Conservation (phyloP, 2,797 vertebrate genomes). For the Dicrostonyx torquatus region DNA sequence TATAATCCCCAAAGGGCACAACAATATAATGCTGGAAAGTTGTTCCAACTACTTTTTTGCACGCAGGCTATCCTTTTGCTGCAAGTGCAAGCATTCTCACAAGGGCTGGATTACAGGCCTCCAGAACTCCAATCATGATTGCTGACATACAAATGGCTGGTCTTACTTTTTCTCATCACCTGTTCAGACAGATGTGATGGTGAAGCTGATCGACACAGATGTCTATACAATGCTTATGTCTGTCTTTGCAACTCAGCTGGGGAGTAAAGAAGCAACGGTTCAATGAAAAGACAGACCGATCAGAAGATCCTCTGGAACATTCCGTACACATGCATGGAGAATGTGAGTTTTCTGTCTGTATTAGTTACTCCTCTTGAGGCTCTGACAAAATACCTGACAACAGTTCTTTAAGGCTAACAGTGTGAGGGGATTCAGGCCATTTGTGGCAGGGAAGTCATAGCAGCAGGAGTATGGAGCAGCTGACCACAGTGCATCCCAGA, state of each 20-base stretch:
- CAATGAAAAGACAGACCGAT: background rate
- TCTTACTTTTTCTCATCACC: background rate
- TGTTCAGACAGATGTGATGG: background rate
- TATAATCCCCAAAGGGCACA: background rate
- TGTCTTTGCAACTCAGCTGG: slow-evolving; percentile 14
- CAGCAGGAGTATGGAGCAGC: background rate
- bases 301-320: background rate
- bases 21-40: background rate
- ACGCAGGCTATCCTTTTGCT: background rate
- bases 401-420: background rate
- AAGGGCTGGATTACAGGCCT: background rate
- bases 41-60: background rate
- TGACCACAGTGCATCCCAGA: background rate
- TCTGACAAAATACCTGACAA: background rate
- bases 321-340: background rate
- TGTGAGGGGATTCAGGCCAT: background rate
- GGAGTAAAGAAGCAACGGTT: background rate
- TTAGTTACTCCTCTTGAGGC: background rate
- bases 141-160: slow-evolving; percentile 19
- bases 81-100: background rate
- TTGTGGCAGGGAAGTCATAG: background rate
- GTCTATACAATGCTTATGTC: background rate
- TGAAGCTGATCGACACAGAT: background rate
- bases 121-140: background rate
- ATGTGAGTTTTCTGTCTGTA: background rate